A percentile compares a stretch with the other conserved stretches of the same genome.
Evolutionary conservation across 1,140 invertebrate species (phyloP).

Genomic region (Centruroides vittatus): DNA sequence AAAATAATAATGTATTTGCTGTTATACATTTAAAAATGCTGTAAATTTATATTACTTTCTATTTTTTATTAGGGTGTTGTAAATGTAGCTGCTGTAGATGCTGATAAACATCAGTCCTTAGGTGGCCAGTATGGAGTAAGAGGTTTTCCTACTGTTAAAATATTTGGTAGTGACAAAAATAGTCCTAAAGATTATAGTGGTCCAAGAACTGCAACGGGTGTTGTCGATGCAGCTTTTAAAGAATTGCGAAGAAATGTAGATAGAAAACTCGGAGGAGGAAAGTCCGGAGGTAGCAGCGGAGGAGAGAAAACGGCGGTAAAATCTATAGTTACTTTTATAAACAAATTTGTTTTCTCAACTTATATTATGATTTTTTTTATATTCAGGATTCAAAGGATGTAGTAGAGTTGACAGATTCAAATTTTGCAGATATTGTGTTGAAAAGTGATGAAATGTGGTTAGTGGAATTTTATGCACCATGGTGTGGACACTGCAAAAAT

Average conservation of each 20-base stretch:
- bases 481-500: conserved; percentile 94
- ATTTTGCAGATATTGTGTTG: conserved; percentile 82
- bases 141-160: conserved; percentile 94
- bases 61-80: conserved; percentile 55
- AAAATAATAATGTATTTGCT: no score
- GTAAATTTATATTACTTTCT: not conserved
- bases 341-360: no score
- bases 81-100: conserved; percentile 87
- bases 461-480: conserved; percentile 94
- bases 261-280: conserved; percentile 42
- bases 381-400: conserved; percentile 50
- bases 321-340: no score
- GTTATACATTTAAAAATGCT: no score
- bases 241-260: conserved; percentile 53
- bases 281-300: conserved; percentile 16
- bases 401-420: conserved; percentile 81
- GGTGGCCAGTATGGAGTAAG: conserved; percentile 62
- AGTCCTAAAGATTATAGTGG: conserved; percentile 79
- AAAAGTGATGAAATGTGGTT: conserved; percentile 87
- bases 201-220: conserved; percentile 61
- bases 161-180: conserved; percentile 76
- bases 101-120: conserved; percentile 71
- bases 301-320: conserved; percentile 7
- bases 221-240: conserved; percentile 68
- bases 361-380: not conserved